phyloP scores from a whole-genome alignment of 2,113 vertebrate genomes.

The Agelaius tricolor region DNA sequence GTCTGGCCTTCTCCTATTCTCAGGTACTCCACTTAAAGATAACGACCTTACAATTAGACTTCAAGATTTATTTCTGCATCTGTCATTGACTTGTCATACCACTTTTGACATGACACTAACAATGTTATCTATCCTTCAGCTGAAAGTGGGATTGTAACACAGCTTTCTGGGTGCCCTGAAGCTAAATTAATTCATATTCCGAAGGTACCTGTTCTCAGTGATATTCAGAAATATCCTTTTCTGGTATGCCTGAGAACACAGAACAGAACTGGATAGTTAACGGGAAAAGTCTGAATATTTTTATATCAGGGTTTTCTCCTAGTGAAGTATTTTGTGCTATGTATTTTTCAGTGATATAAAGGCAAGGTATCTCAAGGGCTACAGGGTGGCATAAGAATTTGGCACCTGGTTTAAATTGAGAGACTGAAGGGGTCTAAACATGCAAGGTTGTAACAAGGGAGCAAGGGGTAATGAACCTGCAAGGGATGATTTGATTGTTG shows the following conservation, averaged over 20 bases:
- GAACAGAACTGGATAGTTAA: neutral
- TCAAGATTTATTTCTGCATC: neutral
- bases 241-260: neutral
- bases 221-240: neutral
- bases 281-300: neutral
- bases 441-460: neutral
- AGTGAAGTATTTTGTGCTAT: neutral
- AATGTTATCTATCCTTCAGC: neutral
- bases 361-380: neutral
- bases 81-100: neutral
- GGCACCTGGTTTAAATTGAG: neutral
- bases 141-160: neutral
- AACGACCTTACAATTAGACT: neutral
- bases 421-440: neutral
- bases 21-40: slow-evolving; percentile 79
- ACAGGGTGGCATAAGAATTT: neutral
- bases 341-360: neutral
- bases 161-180: neutral
- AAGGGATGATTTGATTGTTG: neutral
- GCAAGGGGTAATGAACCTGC: neutral
- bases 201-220: neutral
- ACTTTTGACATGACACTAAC: neutral
- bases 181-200: neutral
- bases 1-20: slow-evolving; percentile 97
- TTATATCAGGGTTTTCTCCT: neutral